phyloP scores from a whole-genome alignment of 2,888 invertebrate species.

The Leuctra nigra region DNA sequence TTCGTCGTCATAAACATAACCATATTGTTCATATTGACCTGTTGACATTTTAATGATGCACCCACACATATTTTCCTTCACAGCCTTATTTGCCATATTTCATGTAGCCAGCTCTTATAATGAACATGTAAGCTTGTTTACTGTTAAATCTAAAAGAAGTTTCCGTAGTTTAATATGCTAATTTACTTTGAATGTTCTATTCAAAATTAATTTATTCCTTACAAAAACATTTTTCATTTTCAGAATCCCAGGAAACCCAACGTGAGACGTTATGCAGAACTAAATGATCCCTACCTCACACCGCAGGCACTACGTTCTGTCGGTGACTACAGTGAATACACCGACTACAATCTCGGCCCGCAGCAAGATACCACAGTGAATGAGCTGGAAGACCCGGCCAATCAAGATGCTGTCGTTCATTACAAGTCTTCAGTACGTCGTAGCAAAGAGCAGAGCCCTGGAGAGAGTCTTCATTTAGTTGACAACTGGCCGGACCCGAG shows the following conservation, averaged over 20 bases:
- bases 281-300: not conserved
- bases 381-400: not conserved
- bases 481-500: constrained; percentile 48
- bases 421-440: not conserved
- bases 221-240: too few species aligned
- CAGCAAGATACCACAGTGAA: not conserved
- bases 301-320: not conserved
- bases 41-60: too few species aligned
- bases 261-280: not conserved
- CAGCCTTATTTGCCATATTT: too few species aligned
- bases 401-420: not conserved
- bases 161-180: too few species aligned
- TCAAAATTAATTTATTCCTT: too few species aligned
- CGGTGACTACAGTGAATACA: constrained; percentile 1
- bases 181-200: too few species aligned
- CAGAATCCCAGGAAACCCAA: too few species aligned
- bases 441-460: not conserved
- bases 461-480: not conserved
- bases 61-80: too few species aligned
- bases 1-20: not conserved
- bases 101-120: too few species aligned
- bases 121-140: too few species aligned
- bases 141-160: too few species aligned
- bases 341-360: not conserved
- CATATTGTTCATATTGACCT: not conserved